A percentile compares a stretch with the other conserved stretches of the same genome.
Evolutionary conservation across 2,888 invertebrate species (phyloP).

Genomic region (Apamea epomidion): DNA sequence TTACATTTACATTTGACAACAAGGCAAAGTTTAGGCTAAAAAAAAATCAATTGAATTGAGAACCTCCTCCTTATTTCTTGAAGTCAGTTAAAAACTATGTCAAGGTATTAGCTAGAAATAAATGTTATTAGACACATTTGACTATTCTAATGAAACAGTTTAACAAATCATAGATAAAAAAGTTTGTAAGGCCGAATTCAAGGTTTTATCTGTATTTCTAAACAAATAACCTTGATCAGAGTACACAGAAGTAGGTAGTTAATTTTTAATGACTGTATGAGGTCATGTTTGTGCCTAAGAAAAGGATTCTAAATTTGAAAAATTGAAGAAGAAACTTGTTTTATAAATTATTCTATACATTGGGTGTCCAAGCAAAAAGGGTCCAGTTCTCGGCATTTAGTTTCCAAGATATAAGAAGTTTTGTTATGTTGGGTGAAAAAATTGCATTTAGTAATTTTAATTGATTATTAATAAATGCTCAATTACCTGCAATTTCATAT

Average conservation of each 20-base stretch:
- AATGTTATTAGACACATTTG: constrained; percentile 32
- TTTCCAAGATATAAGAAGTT: too few species aligned
- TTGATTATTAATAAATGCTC: too few species aligned
- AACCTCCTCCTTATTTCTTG: neutral
- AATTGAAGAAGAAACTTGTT: neutral
- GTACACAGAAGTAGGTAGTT: neutral
- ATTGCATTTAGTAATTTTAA: too few species aligned
- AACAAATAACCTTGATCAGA: constrained; percentile 42
- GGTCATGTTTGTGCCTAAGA: constrained; percentile 3
- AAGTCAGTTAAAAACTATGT: constrained; percentile 10
- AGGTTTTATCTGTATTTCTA: constrained; percentile 38
- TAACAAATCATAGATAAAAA: constrained; percentile 44
- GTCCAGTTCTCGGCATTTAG: too few species aligned
- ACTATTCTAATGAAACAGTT: constrained; percentile 1
- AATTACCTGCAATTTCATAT: too few species aligned
- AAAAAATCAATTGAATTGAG: neutral
- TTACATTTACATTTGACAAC: neutral
- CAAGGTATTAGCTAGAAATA: constrained; percentile 25
- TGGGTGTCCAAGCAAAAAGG: too few species aligned
- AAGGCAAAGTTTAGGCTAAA: neutral
- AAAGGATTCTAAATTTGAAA: neutral
- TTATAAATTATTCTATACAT: neutral
- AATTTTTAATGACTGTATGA: constrained; percentile 14
- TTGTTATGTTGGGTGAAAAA: too few species aligned
- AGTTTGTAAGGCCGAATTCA: constrained; percentile 46